Percentiles rank a stretch among this genome's conserved stretches.
Conservation (phyloP, 2,888 invertebrate genomes). For the Pachydiplax longipennis region DNA sequence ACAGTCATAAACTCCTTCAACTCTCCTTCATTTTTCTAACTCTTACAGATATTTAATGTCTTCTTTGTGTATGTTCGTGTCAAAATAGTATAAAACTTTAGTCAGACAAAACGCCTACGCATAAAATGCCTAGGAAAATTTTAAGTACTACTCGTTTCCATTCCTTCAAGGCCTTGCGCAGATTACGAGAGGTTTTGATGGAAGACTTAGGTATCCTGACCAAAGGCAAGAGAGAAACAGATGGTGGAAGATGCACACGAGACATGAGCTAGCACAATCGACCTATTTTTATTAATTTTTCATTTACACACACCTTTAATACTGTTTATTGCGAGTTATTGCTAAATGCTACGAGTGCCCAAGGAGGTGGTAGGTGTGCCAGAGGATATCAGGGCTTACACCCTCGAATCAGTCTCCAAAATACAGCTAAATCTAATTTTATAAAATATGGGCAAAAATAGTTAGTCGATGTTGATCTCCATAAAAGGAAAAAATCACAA, state of each 20-base stretch:
- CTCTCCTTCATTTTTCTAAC: no score
- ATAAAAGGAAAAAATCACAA: background rate
- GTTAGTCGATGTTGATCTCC: background rate
- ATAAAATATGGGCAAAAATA: background rate
- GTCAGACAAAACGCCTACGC: background rate
- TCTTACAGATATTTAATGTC: no score
- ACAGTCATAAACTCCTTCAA: no score
- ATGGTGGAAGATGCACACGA: conserved; percentile 21
- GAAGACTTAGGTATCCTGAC: conserved; percentile 28
- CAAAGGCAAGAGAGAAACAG: background rate
- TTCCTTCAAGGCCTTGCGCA: background rate
- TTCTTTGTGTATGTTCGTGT: no score
- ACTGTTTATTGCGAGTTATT: conserved; percentile 66
- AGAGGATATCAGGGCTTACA: conserved; percentile 50
- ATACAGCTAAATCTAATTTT: background rate
- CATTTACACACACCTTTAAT: conserved; percentile 54
- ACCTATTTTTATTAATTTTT: background rate
- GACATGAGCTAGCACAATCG: conserved; percentile 12
- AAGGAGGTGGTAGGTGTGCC: conserved; percentile 53
- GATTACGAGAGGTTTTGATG: conserved; percentile 8
- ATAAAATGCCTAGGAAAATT: background rate
- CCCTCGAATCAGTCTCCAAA: background rate
- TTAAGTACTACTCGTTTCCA: background rate
- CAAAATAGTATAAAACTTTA: no score
- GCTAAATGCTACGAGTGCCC: conserved; percentile 56